Percentiles rank a stretch among this genome's conserved stretches.
phyloP scores from a whole-genome alignment of 2,113 vertebrate genomes.

The Xiphophorus hellerii region DNA sequence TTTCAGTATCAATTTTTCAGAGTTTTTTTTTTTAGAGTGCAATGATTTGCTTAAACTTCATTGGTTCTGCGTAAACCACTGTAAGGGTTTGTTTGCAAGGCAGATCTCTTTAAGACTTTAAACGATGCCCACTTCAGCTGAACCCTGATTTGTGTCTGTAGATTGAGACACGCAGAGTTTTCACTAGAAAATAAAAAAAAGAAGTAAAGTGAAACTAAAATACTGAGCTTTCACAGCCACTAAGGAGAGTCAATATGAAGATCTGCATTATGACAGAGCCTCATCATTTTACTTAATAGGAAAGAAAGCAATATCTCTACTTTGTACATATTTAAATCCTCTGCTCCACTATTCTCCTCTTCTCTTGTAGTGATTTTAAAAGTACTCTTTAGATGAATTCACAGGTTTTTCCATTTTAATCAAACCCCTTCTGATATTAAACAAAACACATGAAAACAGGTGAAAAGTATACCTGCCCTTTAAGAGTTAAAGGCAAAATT shows the following conservation, averaged over 20 bases:
- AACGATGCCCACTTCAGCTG: background rate
- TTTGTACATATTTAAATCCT: background rate
- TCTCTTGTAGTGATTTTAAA: background rate
- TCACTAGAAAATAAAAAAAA: background rate
- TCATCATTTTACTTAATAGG: background rate
- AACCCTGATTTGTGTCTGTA: background rate
- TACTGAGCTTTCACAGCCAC: background rate
- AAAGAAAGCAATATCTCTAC: background rate
- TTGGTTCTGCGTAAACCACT: no score
- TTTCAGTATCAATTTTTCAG: no score
- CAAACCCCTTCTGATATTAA: background rate
- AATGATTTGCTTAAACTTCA: no score
- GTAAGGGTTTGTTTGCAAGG: background rate
- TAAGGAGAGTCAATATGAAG: background rate
- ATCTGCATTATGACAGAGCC: background rate
- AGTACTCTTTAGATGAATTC: background rate
- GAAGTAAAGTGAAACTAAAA: background rate
- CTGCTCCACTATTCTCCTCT: background rate
- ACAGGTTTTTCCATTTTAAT: background rate
- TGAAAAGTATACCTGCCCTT: background rate
- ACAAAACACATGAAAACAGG: background rate
- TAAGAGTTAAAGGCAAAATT: slow-evolving; percentile 7
- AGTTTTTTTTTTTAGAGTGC: no score
- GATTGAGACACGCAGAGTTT: background rate
- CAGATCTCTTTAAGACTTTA: background rate